Evolutionary conservation across 2,797 vertebrate genomes (phyloP), one percentile per base, ranked within the genome.

Genomic region (Spinus olivaceus): DNA sequence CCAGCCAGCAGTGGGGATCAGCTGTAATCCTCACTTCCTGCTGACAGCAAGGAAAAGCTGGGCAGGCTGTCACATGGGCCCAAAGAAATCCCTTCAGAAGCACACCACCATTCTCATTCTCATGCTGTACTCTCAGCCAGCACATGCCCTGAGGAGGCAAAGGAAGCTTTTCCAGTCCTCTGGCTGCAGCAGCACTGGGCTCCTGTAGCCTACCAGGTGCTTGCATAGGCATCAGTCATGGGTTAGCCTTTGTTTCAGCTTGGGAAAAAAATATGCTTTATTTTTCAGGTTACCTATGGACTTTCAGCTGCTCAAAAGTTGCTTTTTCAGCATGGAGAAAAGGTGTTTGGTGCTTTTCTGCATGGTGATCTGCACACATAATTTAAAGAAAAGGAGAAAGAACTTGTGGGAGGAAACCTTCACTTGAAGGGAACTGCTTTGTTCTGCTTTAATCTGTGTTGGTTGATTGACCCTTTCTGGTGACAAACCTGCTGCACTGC

Each of bases 161-260:
- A 86, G 67, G 39, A 25, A 76, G 25, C 10, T 23, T 86, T 89
- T 53, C 60, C 67, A 37, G 32, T 53, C 67, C 79, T 61, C 50
- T 65, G 86, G 61, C 63, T 82, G 8, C 44, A 24, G 67, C 82
- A 61, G 42, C 0, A 0, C 20, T 4, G 6, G 22, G 14, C 17
- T 3, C 64, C 30, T 44, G 0, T 4, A 35, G 32, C 66, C 41
- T 50, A 35, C 8, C 1, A 12, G 23, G 19, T 0, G 0, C 46
- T 67, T 47, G 39, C 11, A 12, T 27, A 51, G 71, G n/a, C 50
- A 57, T 28, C 53, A 67, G 3, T 13, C 13, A 0, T 28, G n/a
- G 25, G 11, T 13, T 42, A 6, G 32, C 32, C 60, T 23, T 65
- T 65, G 6, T 24, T 35, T 49, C 42, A 56, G 21, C 35, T 56